Percentiles rank a stretch among this genome's conserved stretches.
phyloP scores from a whole-genome alignment of 1,140 invertebrate species.

The Drosophila kanapiae region DNA sequence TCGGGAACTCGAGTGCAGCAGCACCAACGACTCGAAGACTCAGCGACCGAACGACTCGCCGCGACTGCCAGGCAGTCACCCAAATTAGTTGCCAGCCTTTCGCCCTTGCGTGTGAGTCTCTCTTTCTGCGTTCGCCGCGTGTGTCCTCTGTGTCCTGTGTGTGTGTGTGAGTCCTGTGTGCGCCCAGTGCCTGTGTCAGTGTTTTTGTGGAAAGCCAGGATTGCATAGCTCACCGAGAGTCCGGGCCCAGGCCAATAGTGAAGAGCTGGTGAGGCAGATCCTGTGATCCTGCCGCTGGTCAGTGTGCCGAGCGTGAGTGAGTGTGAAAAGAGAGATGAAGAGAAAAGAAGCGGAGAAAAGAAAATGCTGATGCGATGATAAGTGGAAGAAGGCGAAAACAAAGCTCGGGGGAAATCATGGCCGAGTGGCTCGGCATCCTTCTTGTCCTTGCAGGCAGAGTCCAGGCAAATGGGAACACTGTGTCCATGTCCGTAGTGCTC shows the following conservation, averaged over 20 bases:
- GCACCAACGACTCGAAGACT: slow-evolving; percentile 37
- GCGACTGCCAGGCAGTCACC: slow-evolving; percentile 57
- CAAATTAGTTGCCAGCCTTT: slow-evolving; percentile 83
- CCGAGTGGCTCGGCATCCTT: slow-evolving; percentile 62
- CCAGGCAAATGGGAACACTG: slow-evolving; percentile 50
- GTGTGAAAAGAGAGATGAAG: not conserved
- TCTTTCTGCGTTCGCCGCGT: slow-evolving; percentile 24
- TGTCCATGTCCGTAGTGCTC: slow-evolving; percentile 14
- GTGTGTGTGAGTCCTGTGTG: slow-evolving; percentile 17
- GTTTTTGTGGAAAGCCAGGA: slow-evolving; percentile 27
- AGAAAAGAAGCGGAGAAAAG: not conserved
- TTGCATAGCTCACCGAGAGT: slow-evolving; percentile 30
- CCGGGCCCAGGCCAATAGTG: slow-evolving; percentile 19
- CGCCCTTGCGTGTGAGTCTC: slow-evolving; percentile 76
- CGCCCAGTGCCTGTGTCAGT: slow-evolving; percentile 19
- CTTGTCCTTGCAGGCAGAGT: slow-evolving; percentile 38
- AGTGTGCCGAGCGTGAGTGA: slow-evolving; percentile 21
- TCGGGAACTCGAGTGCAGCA: slow-evolving; percentile 37
- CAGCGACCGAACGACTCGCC: slow-evolving; percentile 11
- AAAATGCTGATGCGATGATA: slow-evolving; percentile 65
- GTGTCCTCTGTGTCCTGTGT: slow-evolving; percentile 30
- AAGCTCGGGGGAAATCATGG: slow-evolving; percentile 78
- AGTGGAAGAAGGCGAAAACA: slow-evolving; percentile 58
- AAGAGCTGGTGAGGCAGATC: slow-evolving; percentile 4
- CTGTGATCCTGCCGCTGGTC: slow-evolving; percentile 32